These are phyloP conservation scores for Episyrphus balteatus DNA, from an alignment of 1,140 invertebrate genomes.

Conservation along the genomic window DNA sequence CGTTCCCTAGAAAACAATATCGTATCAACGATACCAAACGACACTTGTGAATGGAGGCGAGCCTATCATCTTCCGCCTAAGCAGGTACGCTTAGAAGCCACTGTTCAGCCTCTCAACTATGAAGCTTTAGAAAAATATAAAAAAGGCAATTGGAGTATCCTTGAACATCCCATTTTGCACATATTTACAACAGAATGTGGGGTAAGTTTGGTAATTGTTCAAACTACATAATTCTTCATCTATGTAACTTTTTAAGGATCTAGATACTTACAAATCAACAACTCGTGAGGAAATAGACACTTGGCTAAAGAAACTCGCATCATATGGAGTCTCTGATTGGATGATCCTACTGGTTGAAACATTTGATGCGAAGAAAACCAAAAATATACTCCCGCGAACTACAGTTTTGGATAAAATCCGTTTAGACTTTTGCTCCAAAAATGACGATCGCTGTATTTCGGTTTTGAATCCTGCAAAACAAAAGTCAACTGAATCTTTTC, in stretches of 20 bases:
- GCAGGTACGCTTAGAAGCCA: conserved; percentile 72
- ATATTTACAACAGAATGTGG: conserved; percentile 91
- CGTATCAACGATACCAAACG: conserved; percentile 66
- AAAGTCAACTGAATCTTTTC: conserved; percentile 80
- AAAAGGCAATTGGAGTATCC: conserved; percentile 53
- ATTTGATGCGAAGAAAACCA: conserved; percentile 80
- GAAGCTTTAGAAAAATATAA: conserved; percentile 52
- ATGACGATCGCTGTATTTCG: conserved; percentile 78
- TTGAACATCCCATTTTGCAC: conserved; percentile 83
- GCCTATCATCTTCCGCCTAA: conserved; percentile 69
- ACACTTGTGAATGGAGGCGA: conserved; percentile 81
- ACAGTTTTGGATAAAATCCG: conserved; percentile 92
- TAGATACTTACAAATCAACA: conserved; percentile 78
- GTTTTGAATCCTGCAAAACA: conserved; percentile 82
- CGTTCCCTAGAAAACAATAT: conserved; percentile 66
- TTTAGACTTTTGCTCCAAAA: conserved; percentile 84
- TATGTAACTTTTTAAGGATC: conserved; percentile 54
- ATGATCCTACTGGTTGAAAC: conserved; percentile 87
- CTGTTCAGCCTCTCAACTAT: conserved; percentile 71
- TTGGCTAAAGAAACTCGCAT: conserved; percentile 71
- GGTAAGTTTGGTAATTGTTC: conserved; percentile 42
- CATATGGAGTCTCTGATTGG: conserved; percentile 77
- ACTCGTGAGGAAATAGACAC: conserved; percentile 77
- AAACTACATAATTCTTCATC: not conserved
- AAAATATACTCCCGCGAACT: conserved; percentile 83